Conservation (phyloP, 2,888 invertebrate species). For the Axea sp. region DNA sequence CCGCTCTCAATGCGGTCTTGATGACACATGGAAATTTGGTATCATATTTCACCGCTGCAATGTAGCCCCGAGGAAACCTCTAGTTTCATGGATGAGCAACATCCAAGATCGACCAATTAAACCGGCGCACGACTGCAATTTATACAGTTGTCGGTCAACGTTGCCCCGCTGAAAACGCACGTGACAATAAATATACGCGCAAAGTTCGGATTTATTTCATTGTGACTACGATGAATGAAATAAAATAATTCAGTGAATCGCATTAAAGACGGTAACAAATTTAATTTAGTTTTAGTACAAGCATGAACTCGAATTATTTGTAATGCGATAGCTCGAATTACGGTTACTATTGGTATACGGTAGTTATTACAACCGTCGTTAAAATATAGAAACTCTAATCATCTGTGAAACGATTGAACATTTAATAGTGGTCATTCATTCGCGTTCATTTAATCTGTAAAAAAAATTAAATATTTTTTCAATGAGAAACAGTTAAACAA, state of each 20-base stretch:
- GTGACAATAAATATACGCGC: constrained; percentile 43
- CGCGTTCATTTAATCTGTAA: too few relatives aligned
- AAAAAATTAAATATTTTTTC: too few relatives aligned
- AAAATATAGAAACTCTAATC: constrained; percentile 10
- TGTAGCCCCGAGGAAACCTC: constrained; percentile 33
- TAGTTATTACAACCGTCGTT: constrained; percentile 15
- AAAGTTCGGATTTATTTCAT: constrained; percentile 1
- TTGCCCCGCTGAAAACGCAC: constrained; percentile 32
- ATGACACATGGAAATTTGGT: constrained; percentile 22
- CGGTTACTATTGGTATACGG: not conserved
- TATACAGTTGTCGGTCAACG: constrained; percentile 54
- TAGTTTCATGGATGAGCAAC: constrained; percentile 51
- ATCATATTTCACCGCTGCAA: constrained; percentile 10
- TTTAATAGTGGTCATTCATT: too few relatives aligned
- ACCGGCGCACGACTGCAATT: constrained; percentile 64
- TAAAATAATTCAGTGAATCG: constrained; percentile 31
- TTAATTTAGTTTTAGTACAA: constrained; percentile 17
- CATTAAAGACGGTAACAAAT: constrained; percentile 21
- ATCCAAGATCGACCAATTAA: constrained; percentile 65
- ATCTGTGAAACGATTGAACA: too few relatives aligned
- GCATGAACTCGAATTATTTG: not conserved
- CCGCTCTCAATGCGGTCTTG: not conserved
- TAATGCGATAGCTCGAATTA: constrained; percentile 4
- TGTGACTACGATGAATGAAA: constrained; percentile 18
- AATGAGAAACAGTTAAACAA: too few relatives aligned